Evolutionary conservation across 2,113 vertebrate genomes (phyloP).

Genomic region (Cyprinodon brontotheroides): DNA sequence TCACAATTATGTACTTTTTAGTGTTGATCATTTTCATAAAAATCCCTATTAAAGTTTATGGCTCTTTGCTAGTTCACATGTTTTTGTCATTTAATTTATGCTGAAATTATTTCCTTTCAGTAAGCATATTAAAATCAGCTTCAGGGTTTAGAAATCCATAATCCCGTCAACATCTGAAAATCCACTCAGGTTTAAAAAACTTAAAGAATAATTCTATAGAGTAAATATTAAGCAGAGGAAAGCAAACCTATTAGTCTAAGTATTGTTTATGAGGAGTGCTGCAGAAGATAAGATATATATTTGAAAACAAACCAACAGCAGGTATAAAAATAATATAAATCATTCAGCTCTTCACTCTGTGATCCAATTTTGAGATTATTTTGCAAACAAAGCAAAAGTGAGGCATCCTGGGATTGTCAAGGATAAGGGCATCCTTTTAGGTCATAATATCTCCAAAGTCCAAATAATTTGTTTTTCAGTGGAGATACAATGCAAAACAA

Average conservation of each 20-base stretch:
- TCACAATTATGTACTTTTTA: too few species aligned
- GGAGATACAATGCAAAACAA: conserved; percentile 7
- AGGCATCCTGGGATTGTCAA: background rate
- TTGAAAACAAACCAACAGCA: background rate
- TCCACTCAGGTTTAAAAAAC: too few species aligned
- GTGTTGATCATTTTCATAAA: too few species aligned
- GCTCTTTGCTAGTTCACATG: too few species aligned
- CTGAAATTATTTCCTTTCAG: too few species aligned
- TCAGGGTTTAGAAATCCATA: too few species aligned
- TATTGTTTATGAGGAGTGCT: background rate
- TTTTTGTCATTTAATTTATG: too few species aligned
- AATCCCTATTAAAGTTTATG: too few species aligned
- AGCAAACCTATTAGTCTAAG: too few species aligned
- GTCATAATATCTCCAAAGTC: conserved; percentile 3
- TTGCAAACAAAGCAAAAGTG: background rate
- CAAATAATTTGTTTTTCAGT: background rate
- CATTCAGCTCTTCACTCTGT: background rate
- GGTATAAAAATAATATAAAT: background rate
- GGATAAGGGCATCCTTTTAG: background rate
- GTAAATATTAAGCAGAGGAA: background rate
- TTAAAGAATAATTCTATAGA: background rate
- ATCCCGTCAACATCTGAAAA: too few species aligned
- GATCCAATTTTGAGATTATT: background rate
- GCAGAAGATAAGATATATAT: background rate
- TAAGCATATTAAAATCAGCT: too few species aligned